Conservation (phyloP, 2,797 vertebrate species). For the Myotis planiceps region DNA sequence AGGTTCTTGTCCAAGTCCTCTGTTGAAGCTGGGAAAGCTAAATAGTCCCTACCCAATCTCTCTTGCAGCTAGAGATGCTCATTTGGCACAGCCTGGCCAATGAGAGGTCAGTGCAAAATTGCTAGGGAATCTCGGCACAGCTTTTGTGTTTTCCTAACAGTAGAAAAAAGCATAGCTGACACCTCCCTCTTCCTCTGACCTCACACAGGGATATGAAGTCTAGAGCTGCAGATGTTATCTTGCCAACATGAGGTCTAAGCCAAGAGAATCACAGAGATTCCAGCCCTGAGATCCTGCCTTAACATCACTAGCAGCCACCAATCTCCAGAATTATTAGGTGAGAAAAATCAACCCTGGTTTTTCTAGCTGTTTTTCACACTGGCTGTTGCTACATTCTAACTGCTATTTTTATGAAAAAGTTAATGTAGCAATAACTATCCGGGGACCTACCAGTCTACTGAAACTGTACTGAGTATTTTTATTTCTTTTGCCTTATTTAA, state of each 20-base stretch:
- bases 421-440: not conserved
- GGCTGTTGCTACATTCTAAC: not conserved
- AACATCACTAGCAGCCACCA: not conserved
- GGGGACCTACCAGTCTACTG: not conserved
- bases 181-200: not conserved
- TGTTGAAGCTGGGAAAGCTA: not conserved
- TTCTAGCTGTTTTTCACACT: not conserved
- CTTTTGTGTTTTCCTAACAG: not conserved
- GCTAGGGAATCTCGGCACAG: not conserved
- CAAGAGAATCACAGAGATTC: not conserved
- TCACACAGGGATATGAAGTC: not conserved
- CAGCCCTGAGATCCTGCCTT: not conserved
- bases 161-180: not conserved
- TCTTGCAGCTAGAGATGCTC: not conserved
- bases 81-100: not conserved
- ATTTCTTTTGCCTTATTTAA: slow-evolving; percentile 4
- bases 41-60: not conserved
- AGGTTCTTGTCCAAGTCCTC: not conserved
- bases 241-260: not conserved
- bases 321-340: not conserved
- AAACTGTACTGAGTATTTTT: not conserved
- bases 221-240: not conserved
- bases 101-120: not conserved
- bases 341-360: not conserved
- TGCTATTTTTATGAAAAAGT: slow-evolving; percentile 11